phyloP scores from a whole-genome alignment of 2,113 vertebrate genomes.

The Dicrurus megarhynchus region DNA sequence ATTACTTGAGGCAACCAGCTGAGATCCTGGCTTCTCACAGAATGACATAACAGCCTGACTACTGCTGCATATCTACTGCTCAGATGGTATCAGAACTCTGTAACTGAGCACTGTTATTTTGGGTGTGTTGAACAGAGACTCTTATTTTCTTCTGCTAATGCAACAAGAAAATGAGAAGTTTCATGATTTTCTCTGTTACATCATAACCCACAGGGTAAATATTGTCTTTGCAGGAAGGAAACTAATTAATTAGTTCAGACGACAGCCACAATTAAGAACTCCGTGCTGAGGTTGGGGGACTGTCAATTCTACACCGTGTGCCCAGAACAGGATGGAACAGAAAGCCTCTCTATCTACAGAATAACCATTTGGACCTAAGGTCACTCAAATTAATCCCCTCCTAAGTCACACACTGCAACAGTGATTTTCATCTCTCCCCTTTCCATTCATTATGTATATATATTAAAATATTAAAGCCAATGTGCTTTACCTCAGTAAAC shows the following conservation, averaged over 20 bases:
- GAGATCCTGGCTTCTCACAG: background rate
- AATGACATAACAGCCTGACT: background rate
- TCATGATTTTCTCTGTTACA: background rate
- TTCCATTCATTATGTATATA: background rate
- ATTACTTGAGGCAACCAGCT: background rate
- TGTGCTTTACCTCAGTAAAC: background rate
- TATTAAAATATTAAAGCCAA: conserved; percentile 22
- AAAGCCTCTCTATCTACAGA: background rate
- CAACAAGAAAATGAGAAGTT: background rate
- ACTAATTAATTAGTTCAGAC: background rate
- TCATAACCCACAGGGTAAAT: background rate
- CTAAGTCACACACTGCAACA: background rate
- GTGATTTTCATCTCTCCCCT: background rate
- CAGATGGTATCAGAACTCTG: background rate
- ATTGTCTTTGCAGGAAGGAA: background rate
- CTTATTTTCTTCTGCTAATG: background rate
- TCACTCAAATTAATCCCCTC: background rate
- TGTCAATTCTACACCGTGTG: background rate
- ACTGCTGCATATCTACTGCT: too few relatives aligned
- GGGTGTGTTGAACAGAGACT: background rate
- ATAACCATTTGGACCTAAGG: background rate
- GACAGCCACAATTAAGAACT: background rate
- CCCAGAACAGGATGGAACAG: background rate
- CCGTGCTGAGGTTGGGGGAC: background rate
- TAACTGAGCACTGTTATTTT: background rate